phyloP scores from a whole-genome alignment of 2,888 invertebrate genomes.

The Amblyjoppa proteus region DNA sequence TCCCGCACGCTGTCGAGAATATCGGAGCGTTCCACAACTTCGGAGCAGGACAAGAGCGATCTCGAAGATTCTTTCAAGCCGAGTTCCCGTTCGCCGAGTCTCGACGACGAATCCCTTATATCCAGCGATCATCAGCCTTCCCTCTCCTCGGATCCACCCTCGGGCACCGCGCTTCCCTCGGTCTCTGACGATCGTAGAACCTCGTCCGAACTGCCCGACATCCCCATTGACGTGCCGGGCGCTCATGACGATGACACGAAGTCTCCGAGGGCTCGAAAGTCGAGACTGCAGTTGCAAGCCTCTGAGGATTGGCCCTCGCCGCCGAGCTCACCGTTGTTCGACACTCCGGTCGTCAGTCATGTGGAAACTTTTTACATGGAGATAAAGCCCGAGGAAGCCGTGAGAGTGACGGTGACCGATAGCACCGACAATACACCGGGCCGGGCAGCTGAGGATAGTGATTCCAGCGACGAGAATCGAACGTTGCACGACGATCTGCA shows the following conservation, averaged over 20 bases:
- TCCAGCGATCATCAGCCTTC: conserved; percentile 95
- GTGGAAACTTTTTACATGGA: conserved; percentile 93
- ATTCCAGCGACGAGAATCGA: conserved; percentile 89
- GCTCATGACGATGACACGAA: conserved; percentile 85
- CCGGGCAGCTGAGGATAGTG: conserved; percentile 85
- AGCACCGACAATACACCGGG: conserved; percentile 88
- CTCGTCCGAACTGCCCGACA: conserved; percentile 94
- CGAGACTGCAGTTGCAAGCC: conserved; percentile 86
- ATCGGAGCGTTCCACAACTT: conserved; percentile 95
- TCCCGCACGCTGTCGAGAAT: conserved; percentile 93
- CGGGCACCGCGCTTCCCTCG: conserved; percentile 82
- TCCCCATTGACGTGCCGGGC: conserved; percentile 90
- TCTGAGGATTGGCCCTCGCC: conserved; percentile 94
- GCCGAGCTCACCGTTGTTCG: conserved; percentile 90
- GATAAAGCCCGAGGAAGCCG: conserved; percentile 92
- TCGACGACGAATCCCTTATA: conserved; percentile 93
- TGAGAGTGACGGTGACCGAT: conserved; percentile 91
- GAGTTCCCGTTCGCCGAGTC: conserved; percentile 93
- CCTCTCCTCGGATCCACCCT: conserved; percentile 93
- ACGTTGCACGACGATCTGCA: conserved; percentile 88
- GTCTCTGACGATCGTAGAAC: conserved; percentile 94
- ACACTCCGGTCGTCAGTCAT: conserved; percentile 91
- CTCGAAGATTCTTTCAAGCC: conserved; percentile 95
- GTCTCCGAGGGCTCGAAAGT: conserved; percentile 77
- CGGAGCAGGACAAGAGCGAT: conserved; percentile 93